Base-by-base conservation (phyloP, 1,140 invertebrate genomes). In the Sinella curviseta region DNA sequence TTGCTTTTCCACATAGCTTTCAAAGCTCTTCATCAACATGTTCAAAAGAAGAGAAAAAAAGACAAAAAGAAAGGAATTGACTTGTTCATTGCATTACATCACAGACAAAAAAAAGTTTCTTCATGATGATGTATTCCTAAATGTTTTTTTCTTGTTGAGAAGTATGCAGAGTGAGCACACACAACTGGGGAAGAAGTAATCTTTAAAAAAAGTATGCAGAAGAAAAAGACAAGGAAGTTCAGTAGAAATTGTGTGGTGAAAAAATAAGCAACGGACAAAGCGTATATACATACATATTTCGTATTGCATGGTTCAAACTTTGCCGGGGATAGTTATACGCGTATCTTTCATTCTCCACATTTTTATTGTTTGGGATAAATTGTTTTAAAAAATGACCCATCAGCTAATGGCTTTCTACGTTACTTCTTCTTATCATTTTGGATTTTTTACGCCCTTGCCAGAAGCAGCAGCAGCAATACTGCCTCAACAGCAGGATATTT, bases 321-420 rank as follows among this genome's bases (percentile, higher is more conserved):
- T n/a, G n/a, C n/a, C n/a, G n/a, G n/a, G n/a, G n/a, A n/a, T n/a
- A n/a, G n/a, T n/a, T n/a, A n/a, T n/a, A n/a, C n/a, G n/a, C 8
- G 31, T 70, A 31, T 70, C 65, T 70, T 70, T 33, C 65, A 70
- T 70, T 70, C 31, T 70, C 65, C n/a, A 30, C 65, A 70, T 70
- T 70, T 70, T 70, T 70, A 70, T 70, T 70, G 65, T 70, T 70
- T 70, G 65, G 65, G 65, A 24, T 70, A 70, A 70, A 70, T 70
- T 70, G 65, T 70, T 70, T 70, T 70, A 70, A 70, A 70, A 70
- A 70, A 70, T 70, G 65, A 70, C 65, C 65, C 65, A 70, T 70
- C 65, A 33, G 65, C 65, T 70, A 70, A 70, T 70, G 65, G 65
- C 65, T 70, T 70, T 70, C 65, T 70, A 33, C 31, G 65, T 70